Base-by-base conservation (phyloP, 2,113 vertebrate genomes). In the Eupsittula cactorum region DNA sequence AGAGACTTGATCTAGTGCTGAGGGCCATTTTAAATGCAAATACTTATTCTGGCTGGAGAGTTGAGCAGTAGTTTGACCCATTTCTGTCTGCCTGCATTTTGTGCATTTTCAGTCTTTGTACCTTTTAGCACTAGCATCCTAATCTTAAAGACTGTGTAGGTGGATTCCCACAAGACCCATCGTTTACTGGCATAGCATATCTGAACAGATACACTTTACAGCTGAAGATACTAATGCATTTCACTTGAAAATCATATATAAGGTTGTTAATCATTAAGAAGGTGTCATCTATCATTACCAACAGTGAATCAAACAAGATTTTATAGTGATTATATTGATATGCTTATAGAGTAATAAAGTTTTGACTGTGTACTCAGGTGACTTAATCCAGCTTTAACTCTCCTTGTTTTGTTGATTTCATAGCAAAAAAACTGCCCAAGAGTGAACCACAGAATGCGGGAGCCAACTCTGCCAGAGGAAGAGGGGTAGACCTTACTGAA, bases 351-450 rank as follows among this genome's bases (percentile, higher is more conserved):
- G 13, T 64, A 71, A 17, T 67, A 35, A 60, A 67, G 18, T 37
- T 28, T 49, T 93, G 59, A 69, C n/a, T 60, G 10, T 62, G 47
- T 85, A 46, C 31, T 86, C 6, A 5, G 18, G 29, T 63, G 46
- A 71, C 70, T 46, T 70, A 74, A 82, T 81, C 19, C 77, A 25
- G 55, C 87, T 94, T 97, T 93, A 53, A 82, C 68, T 93, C 42
- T 63, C 33, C 33, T 69, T 50, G 92, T 92, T 16, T 52, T 79
- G 8, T 92, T 96, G 53, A 28, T 89, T 57, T 97, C 93, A 18
- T 80, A 98, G 98, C 99, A 97, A 99, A 99, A 98, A 99, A 99
- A 93, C 97, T 99, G 92, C 99, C 99, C 73, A 99, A 99, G 98
- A 99, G 98, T 63, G 99, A 99, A 98, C 99, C 99, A 92, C 99